Conservation (phyloP, 2,113 vertebrate species). For the Bothrops jararaca region DNA sequence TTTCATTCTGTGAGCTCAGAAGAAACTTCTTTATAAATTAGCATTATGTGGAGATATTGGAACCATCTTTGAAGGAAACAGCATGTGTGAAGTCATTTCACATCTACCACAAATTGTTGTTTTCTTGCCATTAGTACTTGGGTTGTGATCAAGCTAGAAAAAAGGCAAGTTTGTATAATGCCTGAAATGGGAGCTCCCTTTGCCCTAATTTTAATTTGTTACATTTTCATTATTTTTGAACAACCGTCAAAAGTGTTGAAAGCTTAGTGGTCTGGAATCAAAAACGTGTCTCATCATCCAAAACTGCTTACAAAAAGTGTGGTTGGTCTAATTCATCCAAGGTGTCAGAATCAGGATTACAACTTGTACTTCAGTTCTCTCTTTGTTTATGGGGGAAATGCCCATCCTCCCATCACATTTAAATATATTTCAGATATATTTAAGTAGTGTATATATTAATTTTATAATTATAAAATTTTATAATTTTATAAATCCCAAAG, state of each 20-base stretch:
- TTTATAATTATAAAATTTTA: no score
- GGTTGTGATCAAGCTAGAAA: not conserved
- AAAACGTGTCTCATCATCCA: not conserved
- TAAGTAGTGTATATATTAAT: not conserved
- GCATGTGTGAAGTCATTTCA: not conserved
- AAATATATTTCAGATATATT: not conserved
- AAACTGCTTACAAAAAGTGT: not conserved
- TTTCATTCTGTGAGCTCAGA: not conserved
- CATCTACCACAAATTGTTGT: not conserved
- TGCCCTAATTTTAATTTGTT: not conserved
- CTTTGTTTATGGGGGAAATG: no score
- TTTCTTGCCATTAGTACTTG: conserved; percentile 1
- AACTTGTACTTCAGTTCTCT: not conserved
- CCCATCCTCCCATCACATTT: not conserved
- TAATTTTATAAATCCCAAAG: not conserved
- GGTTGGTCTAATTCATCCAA: not conserved
- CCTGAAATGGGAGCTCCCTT: rapidly evolving
- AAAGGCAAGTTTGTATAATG: not conserved
- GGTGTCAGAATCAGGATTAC: not conserved
- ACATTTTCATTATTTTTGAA: not conserved
- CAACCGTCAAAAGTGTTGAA: not conserved
- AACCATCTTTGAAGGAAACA: not conserved
- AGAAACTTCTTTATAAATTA: not conserved
- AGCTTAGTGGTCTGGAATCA: not conserved
- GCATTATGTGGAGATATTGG: not conserved